Base-by-base conservation (phyloP, 2,888 invertebrate genomes). In the Ligdia adustata region DNA sequence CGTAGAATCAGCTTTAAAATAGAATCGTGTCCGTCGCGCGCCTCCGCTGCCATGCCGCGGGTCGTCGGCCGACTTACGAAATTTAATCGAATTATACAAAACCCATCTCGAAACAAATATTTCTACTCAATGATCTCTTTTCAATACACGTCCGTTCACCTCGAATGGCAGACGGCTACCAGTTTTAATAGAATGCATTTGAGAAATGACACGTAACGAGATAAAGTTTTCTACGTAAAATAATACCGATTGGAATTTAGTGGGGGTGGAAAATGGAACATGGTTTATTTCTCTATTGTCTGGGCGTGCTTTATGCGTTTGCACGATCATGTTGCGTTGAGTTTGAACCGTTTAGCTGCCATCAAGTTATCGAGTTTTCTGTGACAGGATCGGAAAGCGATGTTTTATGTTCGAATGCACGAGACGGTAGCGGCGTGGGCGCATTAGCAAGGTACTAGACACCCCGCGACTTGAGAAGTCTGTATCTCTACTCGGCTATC, bases 281-380 rank as follows among this genome's bases (percentile, higher is more conserved):
- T 78, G 62, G 73, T 87, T 85, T 86, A 86, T 85, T 77, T 79
- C 72, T 72, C 82, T 80, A 85, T 85, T 87, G 86, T 87, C 75
- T 68, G 63, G 71, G 69, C 64, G 67, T 71, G 77, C 64, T 78
- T 78, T 74, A 75, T 77, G 55, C 51, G 49, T 49, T 52, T 52
- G 46, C 22, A 45, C 29, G 52, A 43, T 51, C 55, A 42, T 60
- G 60, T 60, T 60, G 49, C 52, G 51, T 57, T 55, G 46, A 47
- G 67, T 62, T 60, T 53, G 56, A 56, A 64, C 66, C 66, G 63
- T 76, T 73, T 75, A 65, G 64, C 62, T 59, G 63, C 60, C 67
- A 65, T 68, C 55, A 67, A 69, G 68, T 69, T 77, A 78, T 82
- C 77, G 68, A 76, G 65, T 65, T 73, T 74, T 76, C 75, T 72